Conservation (phyloP, 2,888 invertebrate genomes). For the Archaeoteleia sp. region DNA sequence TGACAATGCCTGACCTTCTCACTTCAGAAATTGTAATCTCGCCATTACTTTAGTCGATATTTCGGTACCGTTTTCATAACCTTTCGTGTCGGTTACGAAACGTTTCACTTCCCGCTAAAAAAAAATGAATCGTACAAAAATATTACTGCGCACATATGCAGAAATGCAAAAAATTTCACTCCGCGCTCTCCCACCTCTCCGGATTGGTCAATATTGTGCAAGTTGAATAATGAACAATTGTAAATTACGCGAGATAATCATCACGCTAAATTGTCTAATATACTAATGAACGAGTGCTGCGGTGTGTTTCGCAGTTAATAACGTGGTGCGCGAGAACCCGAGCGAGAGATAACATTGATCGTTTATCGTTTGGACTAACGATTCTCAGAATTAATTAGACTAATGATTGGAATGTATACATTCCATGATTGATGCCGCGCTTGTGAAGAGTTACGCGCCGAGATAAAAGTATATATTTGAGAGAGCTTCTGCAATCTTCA, state of each 20-base stretch:
- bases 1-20: too few relatives aligned
- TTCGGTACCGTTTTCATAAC: too few relatives aligned
- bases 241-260: too few relatives aligned
- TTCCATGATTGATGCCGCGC: conserved; percentile 12
- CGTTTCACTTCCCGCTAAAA: too few relatives aligned
- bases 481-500: conserved; percentile 14
- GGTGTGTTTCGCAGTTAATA: conserved; percentile 37
- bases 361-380: conserved; percentile 57
- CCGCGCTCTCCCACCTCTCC: too few relatives aligned
- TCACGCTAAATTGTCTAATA: conserved; percentile 20
- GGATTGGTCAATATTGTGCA: not conserved
- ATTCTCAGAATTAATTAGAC: conserved; percentile 59
- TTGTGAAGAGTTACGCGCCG: conserved; percentile 31
- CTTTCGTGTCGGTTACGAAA: too few relatives aligned
- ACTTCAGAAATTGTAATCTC: too few relatives aligned
- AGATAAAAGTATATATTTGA: conserved; percentile 47
- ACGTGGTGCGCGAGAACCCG: conserved; percentile 44
- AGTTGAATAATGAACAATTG: not conserved
- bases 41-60: too few relatives aligned
- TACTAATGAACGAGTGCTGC: conserved; percentile 18
- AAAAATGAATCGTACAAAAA: too few relatives aligned
- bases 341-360: conserved; percentile 57
- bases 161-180: too few relatives aligned
- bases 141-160: too few relatives aligned
- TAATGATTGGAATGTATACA: conserved; percentile 49